A percentile compares a stretch with the other conserved stretches of the same genome.
These are phyloP conservation scores for Drosophila oshimai DNA, from an alignment of 1,140 invertebrate genomes.

Conservation along the genomic window DNA sequence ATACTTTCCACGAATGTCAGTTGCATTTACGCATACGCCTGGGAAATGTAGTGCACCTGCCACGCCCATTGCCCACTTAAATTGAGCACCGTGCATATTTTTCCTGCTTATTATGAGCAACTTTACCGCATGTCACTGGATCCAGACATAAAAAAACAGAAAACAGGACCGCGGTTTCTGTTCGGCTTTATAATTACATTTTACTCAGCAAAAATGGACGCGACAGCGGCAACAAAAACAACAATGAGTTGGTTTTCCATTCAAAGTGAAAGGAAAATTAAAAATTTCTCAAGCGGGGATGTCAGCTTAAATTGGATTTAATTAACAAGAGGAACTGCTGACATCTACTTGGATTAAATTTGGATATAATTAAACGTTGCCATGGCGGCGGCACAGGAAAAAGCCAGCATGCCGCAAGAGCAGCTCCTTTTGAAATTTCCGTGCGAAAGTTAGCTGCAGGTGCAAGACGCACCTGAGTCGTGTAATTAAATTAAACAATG, in stretches of 20 bases:
- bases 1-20: conserved; percentile 31
- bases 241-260: conserved; percentile 41
- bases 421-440: conserved; percentile 36
- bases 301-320: conserved; percentile 58
- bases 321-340: conserved; percentile 44
- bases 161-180: conserved; percentile 2
- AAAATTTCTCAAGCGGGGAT: conserved; percentile 6
- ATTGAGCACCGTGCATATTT: background rate
- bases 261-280: background rate
- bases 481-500: conserved; percentile 75
- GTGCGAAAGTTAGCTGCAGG: conserved; percentile 5
- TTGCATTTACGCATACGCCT: conserved; percentile 3
- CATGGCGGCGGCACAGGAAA: conserved; percentile 13
- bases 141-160: background rate
- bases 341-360: conserved; percentile 49
- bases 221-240: conserved; percentile 14
- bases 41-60: background rate
- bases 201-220: conserved; percentile 20
- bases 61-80: background rate
- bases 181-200: conserved; percentile 63
- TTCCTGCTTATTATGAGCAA: conserved; percentile 30
- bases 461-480: conserved; percentile 41
- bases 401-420: conserved; percentile 15
- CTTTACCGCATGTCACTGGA: conserved; percentile 43
- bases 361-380: conserved; percentile 46